A percentile compares a stretch with the other conserved stretches of the same genome.
phyloP scores from a whole-genome alignment of 2,888 invertebrate species.

The Choreutis nemorana region DNA sequence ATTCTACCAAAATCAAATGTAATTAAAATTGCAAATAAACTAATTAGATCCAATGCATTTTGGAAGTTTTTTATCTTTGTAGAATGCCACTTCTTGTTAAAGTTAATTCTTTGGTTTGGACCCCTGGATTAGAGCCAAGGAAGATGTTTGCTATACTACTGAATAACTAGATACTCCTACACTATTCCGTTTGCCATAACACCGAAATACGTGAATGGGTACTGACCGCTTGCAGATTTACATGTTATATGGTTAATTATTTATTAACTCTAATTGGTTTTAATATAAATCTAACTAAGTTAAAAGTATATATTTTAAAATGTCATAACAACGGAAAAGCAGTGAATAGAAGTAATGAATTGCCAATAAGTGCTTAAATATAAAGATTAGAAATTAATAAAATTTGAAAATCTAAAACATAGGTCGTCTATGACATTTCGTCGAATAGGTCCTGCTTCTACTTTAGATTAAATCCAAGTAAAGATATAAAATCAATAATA shows the following conservation, averaged over 20 bases:
- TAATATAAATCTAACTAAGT: not conserved
- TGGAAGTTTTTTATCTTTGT: not conserved
- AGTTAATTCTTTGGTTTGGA: conserved; percentile 17
- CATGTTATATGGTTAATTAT: conserved; percentile 1
- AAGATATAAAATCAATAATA: no score
- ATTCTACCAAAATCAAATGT: not conserved
- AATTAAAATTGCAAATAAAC: no score
- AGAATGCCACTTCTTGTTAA: conserved; percentile 18
- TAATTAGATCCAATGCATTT: not conserved
- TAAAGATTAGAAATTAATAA: conserved; percentile 2
- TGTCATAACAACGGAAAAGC: not conserved
- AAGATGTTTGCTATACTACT: conserved; percentile 55
- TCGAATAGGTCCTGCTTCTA: conserved; percentile 20
- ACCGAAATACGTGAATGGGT: conserved; percentile 27
- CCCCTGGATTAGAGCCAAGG: conserved; percentile 57
- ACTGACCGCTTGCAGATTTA: conserved; percentile 1
- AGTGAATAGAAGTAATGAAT: not conserved
- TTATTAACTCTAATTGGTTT: not conserved
- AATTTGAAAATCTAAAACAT: conserved; percentile 3
- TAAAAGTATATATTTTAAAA: no score
- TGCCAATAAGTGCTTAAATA: not conserved
- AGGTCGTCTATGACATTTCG: conserved; percentile 12
- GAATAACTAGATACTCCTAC: conserved; percentile 40
- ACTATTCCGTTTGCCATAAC: conserved; percentile 37
- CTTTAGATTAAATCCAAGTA: no score